Conservation (phyloP, 1,140 invertebrate species). For the Lamellibrachia luymesi region DNA sequence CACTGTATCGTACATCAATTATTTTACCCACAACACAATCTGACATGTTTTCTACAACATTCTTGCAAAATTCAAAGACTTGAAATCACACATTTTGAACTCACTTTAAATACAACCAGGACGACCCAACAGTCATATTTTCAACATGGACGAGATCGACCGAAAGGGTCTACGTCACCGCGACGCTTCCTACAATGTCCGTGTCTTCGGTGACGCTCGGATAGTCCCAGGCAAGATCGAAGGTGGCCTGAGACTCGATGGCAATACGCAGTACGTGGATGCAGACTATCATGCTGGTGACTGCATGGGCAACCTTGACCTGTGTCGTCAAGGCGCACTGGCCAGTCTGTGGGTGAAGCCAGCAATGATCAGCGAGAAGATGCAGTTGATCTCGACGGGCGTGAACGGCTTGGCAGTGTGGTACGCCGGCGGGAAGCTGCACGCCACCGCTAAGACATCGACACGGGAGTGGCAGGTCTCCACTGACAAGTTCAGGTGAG, state of each 20-base stretch:
- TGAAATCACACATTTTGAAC: not conserved
- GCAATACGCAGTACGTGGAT: conserved; percentile 44
- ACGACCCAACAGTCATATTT: not conserved
- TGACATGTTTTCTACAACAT: not conserved
- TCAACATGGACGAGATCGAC: conserved; percentile 15
- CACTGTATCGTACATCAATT: not conserved
- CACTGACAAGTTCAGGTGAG: conserved; percentile 26
- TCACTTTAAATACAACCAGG: not conserved
- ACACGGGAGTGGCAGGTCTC: conserved; percentile 41
- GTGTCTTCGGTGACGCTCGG: conserved; percentile 32
- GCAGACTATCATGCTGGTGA: conserved; percentile 40
- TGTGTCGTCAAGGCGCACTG: conserved; percentile 50
- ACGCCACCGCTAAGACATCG: conserved; percentile 18
- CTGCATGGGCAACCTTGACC: conserved; percentile 50
- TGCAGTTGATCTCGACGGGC: conserved; percentile 45
- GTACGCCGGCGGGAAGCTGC: conserved; percentile 22
- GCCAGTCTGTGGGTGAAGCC: conserved; percentile 47
- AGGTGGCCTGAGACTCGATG: conserved; percentile 44
- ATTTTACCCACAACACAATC: not conserved
- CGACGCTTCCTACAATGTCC: not conserved
- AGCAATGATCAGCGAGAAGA: conserved; percentile 35
- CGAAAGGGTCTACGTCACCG: not conserved
- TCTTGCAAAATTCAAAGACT: not conserved
- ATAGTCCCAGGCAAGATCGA: conserved; percentile 46
- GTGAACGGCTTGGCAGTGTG: conserved; percentile 28